phyloP scores from a whole-genome alignment of 2,113 vertebrate genomes.

The Neolamprologus ventralis region DNA sequence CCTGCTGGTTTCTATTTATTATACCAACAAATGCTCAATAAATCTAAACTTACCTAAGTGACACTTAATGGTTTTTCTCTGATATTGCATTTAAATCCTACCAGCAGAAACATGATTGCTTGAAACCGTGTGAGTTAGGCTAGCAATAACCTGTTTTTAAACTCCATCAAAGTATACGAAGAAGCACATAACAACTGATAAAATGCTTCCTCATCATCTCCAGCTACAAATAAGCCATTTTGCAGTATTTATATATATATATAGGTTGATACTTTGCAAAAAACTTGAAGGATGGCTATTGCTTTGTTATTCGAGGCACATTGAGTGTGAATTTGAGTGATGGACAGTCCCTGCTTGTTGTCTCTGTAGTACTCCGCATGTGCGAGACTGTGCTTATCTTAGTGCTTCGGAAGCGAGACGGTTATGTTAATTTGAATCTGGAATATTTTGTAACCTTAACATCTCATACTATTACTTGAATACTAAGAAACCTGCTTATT shows the following conservation, averaged over 20 bases:
- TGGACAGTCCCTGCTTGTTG: neutral
- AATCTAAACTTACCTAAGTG: neutral
- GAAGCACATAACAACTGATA: neutral
- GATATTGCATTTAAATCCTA: neutral
- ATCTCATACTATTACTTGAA: neutral
- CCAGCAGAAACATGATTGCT: neutral
- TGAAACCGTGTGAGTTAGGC: neutral
- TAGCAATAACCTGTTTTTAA: neutral
- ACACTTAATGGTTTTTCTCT: neutral
- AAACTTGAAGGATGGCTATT: neutral
- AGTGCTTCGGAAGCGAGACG: neutral
- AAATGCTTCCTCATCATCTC: neutral
- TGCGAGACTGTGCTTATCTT: neutral
- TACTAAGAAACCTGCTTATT: neutral
- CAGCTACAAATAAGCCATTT: neutral
- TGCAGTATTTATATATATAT: neutral
- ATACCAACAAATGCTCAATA: neutral
- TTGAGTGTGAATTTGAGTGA: neutral
- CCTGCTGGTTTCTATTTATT: neutral
- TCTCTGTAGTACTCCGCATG: neutral
- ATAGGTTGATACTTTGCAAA: neutral
- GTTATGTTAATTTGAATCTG: neutral
- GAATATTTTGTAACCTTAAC: neutral
- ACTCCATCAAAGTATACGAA: neutral
- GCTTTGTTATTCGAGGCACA: neutral